phyloP scores from a whole-genome alignment of 2,113 vertebrate genomes.

The Ammodytes dubius region DNA sequence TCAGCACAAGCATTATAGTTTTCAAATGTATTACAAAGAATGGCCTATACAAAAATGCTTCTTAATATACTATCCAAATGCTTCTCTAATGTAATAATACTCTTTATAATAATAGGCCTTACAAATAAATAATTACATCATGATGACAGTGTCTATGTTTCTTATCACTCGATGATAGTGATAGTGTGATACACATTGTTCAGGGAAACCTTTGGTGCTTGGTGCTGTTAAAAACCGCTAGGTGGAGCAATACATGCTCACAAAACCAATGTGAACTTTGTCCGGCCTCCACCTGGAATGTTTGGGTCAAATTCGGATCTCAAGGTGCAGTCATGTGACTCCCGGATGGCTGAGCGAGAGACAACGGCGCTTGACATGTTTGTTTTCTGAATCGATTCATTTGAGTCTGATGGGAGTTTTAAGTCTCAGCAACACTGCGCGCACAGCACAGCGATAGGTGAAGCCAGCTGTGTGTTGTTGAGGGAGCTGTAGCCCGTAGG shows the following conservation, averaged over 20 bases:
- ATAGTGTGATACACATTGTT: neutral
- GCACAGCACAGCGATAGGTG: too few relatives aligned
- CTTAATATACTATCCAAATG: too few relatives aligned
- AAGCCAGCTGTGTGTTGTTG: neutral
- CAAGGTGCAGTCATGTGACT: slow-evolving; percentile 74
- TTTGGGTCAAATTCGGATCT: slow-evolving; percentile 47
- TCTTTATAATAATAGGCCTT: too few relatives aligned
- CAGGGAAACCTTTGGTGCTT: neutral
- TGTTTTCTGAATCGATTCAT: neutral
- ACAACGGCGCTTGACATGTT: neutral
- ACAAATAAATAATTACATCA: too few relatives aligned
- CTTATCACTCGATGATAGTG: neutral
- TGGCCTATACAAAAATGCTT: too few relatives aligned
- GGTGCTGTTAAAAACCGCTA: slow-evolving; percentile 45
- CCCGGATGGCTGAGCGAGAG: slow-evolving; percentile 8
- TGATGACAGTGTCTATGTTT: too few relatives aligned
- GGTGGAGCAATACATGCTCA: slow-evolving; percentile 41
- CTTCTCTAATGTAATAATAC: too few relatives aligned
- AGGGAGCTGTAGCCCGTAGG: neutral
- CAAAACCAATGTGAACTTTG: slow-evolving; percentile 43
- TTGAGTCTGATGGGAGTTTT: too few relatives aligned
- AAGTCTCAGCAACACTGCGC: too few relatives aligned
- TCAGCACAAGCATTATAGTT: too few relatives aligned
- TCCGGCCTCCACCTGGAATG: slow-evolving; percentile 66
- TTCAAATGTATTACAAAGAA: too few relatives aligned